Evolutionary conservation across 2,797 vertebrate species (phyloP).

Genomic region (Helostoma temminkii): DNA sequence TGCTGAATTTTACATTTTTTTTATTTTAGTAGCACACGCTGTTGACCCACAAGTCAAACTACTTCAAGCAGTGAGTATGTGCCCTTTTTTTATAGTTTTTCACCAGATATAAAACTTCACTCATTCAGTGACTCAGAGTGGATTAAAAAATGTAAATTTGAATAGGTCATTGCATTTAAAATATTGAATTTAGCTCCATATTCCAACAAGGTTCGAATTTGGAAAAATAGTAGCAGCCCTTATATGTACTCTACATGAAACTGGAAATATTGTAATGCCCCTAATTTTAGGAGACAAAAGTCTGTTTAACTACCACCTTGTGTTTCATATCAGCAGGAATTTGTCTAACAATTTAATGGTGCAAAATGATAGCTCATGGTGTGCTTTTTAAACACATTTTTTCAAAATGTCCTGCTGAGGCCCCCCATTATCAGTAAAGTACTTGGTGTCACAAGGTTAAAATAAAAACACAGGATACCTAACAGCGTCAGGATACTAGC

Average conservation of each 20-base stretch:
- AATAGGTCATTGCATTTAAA: too few species aligned
- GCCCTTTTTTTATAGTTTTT: too few species aligned
- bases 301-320: background rate
- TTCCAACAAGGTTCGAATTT: background rate
- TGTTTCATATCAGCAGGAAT: slow-evolving; percentile 20
- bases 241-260: background rate
- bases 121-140: too few species aligned
- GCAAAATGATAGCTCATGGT: background rate
- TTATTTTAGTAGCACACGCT: too few species aligned
- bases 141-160: background rate
- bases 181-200: background rate
- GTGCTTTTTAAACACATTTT: slow-evolving; percentile 11
- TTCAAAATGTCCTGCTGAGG: slow-evolving; percentile 12
- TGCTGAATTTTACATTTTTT: too few species aligned
- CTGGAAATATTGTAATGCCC: background rate
- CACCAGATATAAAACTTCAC: too few species aligned
- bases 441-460: slow-evolving; percentile 49
- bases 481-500: slow-evolving; percentile 42
- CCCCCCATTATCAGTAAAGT: slow-evolving; percentile 49
- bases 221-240: background rate
- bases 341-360: slow-evolving; percentile 1
- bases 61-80: too few species aligned
- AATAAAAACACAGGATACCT: slow-evolving; percentile 45
- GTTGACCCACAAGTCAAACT: too few species aligned
- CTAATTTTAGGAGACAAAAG: slow-evolving; percentile 14